phyloP scores from a whole-genome alignment of 2,113 vertebrate species.

The Crotalus tigris region DNA sequence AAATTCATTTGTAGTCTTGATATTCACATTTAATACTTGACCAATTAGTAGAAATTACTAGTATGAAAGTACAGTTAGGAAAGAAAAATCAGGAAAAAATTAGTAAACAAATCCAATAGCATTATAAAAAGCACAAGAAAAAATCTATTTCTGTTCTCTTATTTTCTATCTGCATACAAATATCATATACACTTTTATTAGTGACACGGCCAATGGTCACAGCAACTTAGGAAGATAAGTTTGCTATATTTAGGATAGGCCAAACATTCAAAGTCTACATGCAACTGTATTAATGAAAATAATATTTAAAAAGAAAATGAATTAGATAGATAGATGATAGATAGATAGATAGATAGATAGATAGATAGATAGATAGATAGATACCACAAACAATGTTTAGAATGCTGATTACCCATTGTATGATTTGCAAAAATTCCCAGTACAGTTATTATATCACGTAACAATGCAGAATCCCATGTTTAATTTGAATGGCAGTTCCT shows the following conservation, averaged over 20 bases:
- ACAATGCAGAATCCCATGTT: background rate
- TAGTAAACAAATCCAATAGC: background rate
- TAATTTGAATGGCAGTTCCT: background rate
- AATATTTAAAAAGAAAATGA: background rate
- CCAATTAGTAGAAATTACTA: slow-evolving; percentile 6
- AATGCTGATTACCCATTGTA: background rate
- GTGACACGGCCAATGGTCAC: background rate
- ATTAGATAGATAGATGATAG: background rate
- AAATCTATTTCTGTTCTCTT: background rate
- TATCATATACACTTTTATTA: too few species aligned
- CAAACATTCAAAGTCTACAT: background rate
- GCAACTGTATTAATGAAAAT: background rate
- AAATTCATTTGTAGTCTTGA: too few species aligned
- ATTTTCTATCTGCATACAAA: background rate
- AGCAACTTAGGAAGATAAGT: background rate
- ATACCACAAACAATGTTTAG: background rate
- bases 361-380: too few species aligned
- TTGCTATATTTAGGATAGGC: slow-evolving; percentile 4
- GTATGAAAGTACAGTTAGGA: background rate
- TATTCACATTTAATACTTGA: background rate
- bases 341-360: too few species aligned
- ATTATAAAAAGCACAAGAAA: background rate
- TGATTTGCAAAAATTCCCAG: background rate
- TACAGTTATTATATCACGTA: background rate
- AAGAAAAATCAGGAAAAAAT: background rate